phyloP scores from a whole-genome alignment of 2,113 vertebrate species.

The Zeus faber region DNA sequence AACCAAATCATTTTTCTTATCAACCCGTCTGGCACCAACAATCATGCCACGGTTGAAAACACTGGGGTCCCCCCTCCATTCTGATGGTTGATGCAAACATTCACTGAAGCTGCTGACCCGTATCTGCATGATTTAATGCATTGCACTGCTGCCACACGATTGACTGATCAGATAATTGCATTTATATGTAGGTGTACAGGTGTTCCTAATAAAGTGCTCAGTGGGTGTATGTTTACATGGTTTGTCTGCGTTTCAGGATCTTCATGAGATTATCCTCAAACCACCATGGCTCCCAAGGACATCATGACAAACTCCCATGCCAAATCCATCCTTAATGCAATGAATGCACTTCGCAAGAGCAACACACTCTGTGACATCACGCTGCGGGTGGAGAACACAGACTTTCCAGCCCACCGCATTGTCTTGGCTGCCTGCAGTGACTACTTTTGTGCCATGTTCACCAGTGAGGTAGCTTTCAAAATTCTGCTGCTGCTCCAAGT shows the following conservation, averaged over 20 bases:
- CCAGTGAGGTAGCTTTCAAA: slow-evolving; percentile 86
- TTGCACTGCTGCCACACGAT: too few relatives aligned
- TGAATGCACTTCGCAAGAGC: slow-evolving; percentile 96
- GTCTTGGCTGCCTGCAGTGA: slow-evolving; percentile 97
- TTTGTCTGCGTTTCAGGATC: neutral
- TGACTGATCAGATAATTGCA: too few relatives aligned
- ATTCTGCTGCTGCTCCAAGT: too few relatives aligned
- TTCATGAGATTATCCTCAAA: slow-evolving; percentile 39
- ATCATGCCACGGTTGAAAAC: too few relatives aligned
- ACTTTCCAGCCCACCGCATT: slow-evolving; percentile 95
- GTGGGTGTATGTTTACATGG: neutral
- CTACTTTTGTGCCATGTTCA: slow-evolving; percentile 99
- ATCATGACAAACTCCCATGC: slow-evolving; percentile 99
- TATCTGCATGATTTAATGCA: too few relatives aligned
- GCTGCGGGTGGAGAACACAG: slow-evolving; percentile 89
- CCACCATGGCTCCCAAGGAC: slow-evolving; percentile 95
- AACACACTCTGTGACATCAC: slow-evolving; percentile 97
- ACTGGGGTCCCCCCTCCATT: too few relatives aligned
- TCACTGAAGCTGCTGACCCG: too few relatives aligned
- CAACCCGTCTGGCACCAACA: too few relatives aligned
- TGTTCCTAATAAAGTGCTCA: too few relatives aligned
- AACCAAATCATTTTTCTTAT: too few relatives aligned
- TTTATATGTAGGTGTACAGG: too few relatives aligned
- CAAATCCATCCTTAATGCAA: slow-evolving; percentile 97
- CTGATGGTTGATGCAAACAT: too few relatives aligned